phyloP scores from a whole-genome alignment of 2,113 vertebrate genomes.

The Rhinoderma darwinii region DNA sequence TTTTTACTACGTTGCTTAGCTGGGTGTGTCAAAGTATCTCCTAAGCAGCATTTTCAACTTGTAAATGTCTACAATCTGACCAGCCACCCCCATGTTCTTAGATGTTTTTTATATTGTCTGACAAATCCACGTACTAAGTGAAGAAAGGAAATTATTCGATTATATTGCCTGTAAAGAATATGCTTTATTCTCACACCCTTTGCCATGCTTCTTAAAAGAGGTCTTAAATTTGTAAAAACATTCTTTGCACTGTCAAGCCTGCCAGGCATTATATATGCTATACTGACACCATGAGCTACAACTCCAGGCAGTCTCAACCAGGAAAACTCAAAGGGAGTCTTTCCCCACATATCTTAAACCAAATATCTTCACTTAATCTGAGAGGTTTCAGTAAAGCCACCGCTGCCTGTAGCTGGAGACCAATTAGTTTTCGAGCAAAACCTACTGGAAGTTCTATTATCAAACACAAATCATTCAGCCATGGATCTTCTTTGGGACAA shows the following conservation, averaged over 20 bases:
- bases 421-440: constrained; percentile 19
- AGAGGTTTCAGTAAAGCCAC: constrained; percentile 30
- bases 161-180: constrained; percentile 38
- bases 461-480: constrained; percentile 12
- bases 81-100: constrained; percentile 27
- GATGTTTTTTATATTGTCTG: constrained; percentile 43
- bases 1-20: constrained; percentile 10
- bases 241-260: constrained; percentile 5
- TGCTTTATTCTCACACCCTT: constrained; percentile 35
- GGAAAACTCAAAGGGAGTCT: background rate
- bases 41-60: background rate
- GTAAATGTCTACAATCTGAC: constrained; percentile 22
- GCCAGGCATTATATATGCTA: constrained; percentile 12
- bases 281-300: constrained; percentile 47
- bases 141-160: constrained; percentile 38
- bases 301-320: background rate
- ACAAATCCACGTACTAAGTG: constrained; percentile 42
- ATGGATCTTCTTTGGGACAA: constrained; percentile 51
- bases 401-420: background rate
- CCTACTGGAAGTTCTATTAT: background rate
- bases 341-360: background rate
- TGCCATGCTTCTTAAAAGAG: constrained; percentile 37
- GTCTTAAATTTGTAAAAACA: constrained; percentile 43
- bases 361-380: constrained; percentile 23
- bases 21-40: constrained; percentile 43